Conservation (phyloP, 2,888 invertebrate species). For the Drosophila antonietae region DNA sequence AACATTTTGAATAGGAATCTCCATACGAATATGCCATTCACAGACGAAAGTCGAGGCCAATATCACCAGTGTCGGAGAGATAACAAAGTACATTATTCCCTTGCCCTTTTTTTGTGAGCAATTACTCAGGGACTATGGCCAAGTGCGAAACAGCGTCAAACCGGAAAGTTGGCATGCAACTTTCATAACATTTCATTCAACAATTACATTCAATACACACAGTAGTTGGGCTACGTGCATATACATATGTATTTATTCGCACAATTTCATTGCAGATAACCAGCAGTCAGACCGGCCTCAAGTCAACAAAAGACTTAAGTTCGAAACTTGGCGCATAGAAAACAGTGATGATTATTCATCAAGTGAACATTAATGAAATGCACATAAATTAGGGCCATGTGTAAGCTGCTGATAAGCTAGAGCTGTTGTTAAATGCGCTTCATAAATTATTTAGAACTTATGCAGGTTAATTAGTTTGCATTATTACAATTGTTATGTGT, state of each 20-base stretch:
- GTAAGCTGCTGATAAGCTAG: conserved; percentile 52
- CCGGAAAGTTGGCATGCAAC: conserved; percentile 33
- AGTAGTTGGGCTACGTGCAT: conserved; percentile 41
- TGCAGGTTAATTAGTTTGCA: conserved; percentile 20
- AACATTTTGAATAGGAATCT: conserved; percentile 18
- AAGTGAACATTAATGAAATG: conserved; percentile 47
- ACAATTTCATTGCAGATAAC: conserved; percentile 62
- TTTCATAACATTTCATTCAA: conserved; percentile 19
- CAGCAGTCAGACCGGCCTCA: conserved; percentile 15
- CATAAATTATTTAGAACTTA: conserved; percentile 41
- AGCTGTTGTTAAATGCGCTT: conserved; percentile 27
- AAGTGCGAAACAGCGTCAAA: conserved; percentile 13
- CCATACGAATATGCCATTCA: not conserved
- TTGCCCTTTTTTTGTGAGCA: conserved; percentile 16
- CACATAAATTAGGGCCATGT: conserved; percentile 66
- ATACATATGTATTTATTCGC: conserved; percentile 57
- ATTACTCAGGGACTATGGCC: conserved; percentile 13
- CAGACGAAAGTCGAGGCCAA: not conserved
- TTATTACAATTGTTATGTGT: conserved; percentile 26
- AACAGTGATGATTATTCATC: conserved; percentile 61
- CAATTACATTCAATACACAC: conserved; percentile 38
- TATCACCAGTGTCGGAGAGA: conserved; percentile 6
- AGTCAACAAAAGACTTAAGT: conserved; percentile 70
- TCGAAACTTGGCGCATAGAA: conserved; percentile 39
- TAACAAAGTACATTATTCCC: conserved; percentile 18